Conservation (phyloP, 2,888 invertebrate genomes). For the Helleia helle region DNA sequence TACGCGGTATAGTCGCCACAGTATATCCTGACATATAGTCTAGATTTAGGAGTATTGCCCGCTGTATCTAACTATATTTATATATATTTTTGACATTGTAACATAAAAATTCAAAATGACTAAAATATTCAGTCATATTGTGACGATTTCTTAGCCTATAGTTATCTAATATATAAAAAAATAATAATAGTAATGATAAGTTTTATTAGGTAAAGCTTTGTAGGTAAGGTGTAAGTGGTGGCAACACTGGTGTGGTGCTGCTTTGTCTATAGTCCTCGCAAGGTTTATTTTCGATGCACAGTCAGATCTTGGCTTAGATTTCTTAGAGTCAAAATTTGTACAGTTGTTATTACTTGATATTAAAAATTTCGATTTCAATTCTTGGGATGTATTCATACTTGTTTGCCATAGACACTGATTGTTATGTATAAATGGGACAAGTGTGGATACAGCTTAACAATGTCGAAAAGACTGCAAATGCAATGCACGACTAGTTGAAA, state of each 20-base stretch:
- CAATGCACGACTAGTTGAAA: slow-evolving; percentile 9
- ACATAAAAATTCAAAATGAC: slow-evolving; percentile 10
- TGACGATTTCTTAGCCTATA: slow-evolving; percentile 16
- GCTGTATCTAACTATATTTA: slow-evolving; percentile 16
- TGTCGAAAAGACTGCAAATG: slow-evolving; percentile 6
- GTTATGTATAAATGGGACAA: not conserved
- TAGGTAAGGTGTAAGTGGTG: slow-evolving; percentile 9
- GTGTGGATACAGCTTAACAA: not conserved
- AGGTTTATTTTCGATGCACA: slow-evolving; percentile 12
- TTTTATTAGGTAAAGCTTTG: slow-evolving; percentile 7
- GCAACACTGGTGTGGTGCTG: slow-evolving; percentile 14
- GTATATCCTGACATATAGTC: slow-evolving; percentile 16
- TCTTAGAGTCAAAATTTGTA: slow-evolving; percentile 23
- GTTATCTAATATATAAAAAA: slow-evolving; percentile 3
- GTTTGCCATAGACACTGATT: not conserved
- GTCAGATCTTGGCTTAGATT: slow-evolving; percentile 16
- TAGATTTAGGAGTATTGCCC: slow-evolving; percentile 13
- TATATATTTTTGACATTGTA: slow-evolving; percentile 23
- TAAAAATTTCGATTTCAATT: slow-evolving; percentile 16
- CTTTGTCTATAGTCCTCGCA: slow-evolving; percentile 14
- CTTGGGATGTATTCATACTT: not conserved
- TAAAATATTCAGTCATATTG: slow-evolving; percentile 15
- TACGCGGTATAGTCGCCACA: slow-evolving; percentile 21
- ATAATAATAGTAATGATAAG: slow-evolving; percentile 1
- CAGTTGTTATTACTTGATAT: slow-evolving; percentile 34